Percentiles rank a stretch among this genome's conserved stretches.
Evolutionary conservation across 2,797 vertebrate genomes (phyloP).

Genomic region (Percopsis omiscomaycus): DNA sequence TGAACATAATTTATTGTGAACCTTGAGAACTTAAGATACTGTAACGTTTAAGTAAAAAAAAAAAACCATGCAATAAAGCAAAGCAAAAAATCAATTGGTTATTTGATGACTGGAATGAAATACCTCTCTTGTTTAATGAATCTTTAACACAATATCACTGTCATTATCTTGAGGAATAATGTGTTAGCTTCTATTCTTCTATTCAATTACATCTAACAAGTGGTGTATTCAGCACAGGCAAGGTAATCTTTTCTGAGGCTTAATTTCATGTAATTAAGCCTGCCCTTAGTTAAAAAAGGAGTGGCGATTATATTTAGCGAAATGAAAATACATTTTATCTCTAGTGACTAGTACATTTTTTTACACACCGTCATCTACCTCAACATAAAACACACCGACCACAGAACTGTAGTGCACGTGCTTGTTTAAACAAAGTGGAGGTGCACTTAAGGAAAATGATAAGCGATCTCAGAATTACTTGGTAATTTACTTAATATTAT

Average conservation of each 20-base stretch:
- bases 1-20: constrained; percentile 37
- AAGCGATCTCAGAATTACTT: not conserved
- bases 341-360: no score
- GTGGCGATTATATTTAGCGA: not conserved
- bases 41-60: not conserved
- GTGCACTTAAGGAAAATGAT: constrained; percentile 10
- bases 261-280: not conserved
- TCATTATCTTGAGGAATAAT: no score
- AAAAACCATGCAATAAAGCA: constrained; percentile 31
- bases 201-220: not conserved
- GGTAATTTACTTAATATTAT: not conserved
- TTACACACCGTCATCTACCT: no score
- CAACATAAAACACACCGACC: no score
- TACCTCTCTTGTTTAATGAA: not conserved
- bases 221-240: not conserved
- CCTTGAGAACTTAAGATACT: constrained; percentile 24
- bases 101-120: constrained; percentile 1
- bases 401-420: no score
- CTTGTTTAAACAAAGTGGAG: constrained; percentile 8
- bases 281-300: constrained; percentile 7
- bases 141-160: not conserved
- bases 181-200: no score
- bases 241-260: not conserved
- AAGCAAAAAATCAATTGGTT: not conserved
- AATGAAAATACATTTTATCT: not conserved